Percentiles rank a stretch among this genome's conserved stretches.
phyloP scores from a whole-genome alignment of 2,113 vertebrate species.

The Sus scrofa region DNA sequence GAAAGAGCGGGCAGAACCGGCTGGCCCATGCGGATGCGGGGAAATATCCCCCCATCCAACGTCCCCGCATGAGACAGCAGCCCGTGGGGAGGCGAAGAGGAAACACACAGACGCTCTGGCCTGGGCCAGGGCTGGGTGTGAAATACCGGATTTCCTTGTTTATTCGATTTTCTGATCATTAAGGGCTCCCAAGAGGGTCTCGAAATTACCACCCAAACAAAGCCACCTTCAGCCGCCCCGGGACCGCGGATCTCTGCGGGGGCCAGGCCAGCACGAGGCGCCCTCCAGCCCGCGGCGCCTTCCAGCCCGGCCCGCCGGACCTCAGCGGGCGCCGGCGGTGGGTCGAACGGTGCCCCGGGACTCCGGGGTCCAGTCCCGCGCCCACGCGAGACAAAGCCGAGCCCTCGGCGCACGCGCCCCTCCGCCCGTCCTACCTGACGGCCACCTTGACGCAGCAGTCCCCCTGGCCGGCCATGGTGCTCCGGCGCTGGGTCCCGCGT shows the following conservation, averaged over 20 bases:
- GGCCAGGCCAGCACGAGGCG: background rate
- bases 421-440: constrained; percentile 80
- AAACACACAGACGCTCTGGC: constrained; percentile 77
- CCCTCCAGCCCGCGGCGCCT: constrained; percentile 10
- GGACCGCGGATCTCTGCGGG: background rate
- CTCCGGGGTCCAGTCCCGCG: background rate
- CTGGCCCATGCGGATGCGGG: background rate
- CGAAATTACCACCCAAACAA: constrained; percentile 79
- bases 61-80: constrained; percentile 66
- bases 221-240: constrained; percentile 66
- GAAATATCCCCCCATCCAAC: background rate
- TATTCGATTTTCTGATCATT: constrained; percentile 81
- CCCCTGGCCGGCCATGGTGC: constrained; percentile 84
- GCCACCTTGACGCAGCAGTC: constrained; percentile 88
- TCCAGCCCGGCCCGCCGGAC: background rate
- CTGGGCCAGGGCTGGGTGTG: constrained; percentile 76
- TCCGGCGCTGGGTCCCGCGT: background rate
- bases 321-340: background rate
- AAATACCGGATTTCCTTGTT: constrained; percentile 87
- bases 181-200: constrained; percentile 66
- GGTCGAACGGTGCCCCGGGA: background rate
- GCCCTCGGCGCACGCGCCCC: background rate
- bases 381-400: constrained; percentile 75
- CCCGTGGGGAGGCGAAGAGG: constrained; percentile 75
- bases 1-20: background rate